Evolutionary conservation across 2,888 invertebrate species (phyloP), one percentile per base, ranked within the genome.

Genomic region (Campopleginae sp.): DNA sequence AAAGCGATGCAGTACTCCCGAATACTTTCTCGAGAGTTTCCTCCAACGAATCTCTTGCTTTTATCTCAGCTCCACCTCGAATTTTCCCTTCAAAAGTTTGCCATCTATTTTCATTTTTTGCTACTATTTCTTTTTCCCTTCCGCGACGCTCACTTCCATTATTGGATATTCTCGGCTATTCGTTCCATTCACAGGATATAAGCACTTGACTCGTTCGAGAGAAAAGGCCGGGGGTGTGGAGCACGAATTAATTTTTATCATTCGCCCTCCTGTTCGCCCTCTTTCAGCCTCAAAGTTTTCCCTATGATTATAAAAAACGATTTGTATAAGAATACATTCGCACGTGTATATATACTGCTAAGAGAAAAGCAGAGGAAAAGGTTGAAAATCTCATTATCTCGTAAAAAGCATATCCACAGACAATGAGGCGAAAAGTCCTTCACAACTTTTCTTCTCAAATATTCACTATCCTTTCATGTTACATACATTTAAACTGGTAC

Each of bases 1-100:
- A 72, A 78, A 88, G 79, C 74, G 61, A 74, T 85, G 84, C 84
- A 85, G 81, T 70, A 85, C 77, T 77, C 80, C 66, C 72, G 38
- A 84, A 80, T 74, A 68, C 61, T 61, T 33, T 63, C 65, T 61
- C 58, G 10, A 42, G 46, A 5, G 46, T 44, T 38, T 27, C 10
- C 33, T 68, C 68, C 65, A 42, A 58, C 70, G 33, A 33, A 46
- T 48, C 19, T 51, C 31, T 27, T 46, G 44, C 80, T 77, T 63
- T 54, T 51, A 33, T 70, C 70, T 72, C 66, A 33, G n/a, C 4
- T 42, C 33, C 19, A 54, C 54, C 23, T 23, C 23, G 23, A 54
- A 54, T 54, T 54, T 54, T 12, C 54, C 12, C 54, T 54, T 10
- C 12, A 12, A 54, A 54, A 54, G 23, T 54, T 54, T 23, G 2